Percentiles rank a stretch among this genome's conserved stretches.
phyloP scores from a whole-genome alignment of 2,888 invertebrate species.

The Rhamnusium bicolor region DNA sequence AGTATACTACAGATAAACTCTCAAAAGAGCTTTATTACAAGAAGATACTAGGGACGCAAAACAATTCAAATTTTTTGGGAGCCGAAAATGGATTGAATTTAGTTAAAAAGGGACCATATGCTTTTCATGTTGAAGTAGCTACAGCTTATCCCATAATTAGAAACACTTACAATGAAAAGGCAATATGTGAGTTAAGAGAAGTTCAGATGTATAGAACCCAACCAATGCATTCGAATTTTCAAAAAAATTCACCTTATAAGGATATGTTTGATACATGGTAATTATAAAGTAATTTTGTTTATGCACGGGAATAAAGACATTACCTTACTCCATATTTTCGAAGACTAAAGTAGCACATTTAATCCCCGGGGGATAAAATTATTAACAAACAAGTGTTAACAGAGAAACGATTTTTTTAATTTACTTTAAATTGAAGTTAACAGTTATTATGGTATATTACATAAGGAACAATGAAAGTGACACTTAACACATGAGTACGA shows the following conservation, averaged over 20 bases:
- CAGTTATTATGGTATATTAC: too few species aligned
- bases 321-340: too few species aligned
- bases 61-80: slow-evolving; percentile 57
- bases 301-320: too few species aligned
- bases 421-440: too few species aligned
- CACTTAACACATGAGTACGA: too few species aligned
- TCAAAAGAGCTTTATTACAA: slow-evolving; percentile 75
- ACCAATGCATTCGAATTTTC: slow-evolving; percentile 59
- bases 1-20: slow-evolving; percentile 71
- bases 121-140: slow-evolving; percentile 66
- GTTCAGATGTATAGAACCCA: slow-evolving; percentile 60
- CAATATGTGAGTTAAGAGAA: slow-evolving; percentile 66
- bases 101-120: slow-evolving; percentile 63
- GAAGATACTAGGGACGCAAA: slow-evolving; percentile 70
- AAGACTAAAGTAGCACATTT: too few species aligned
- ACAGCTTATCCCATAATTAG: slow-evolving; percentile 66
- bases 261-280: slow-evolving; percentile 66
- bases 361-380: too few species aligned
- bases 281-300: slow-evolving; percentile 17
- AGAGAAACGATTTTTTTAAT: too few species aligned
- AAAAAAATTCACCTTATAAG: slow-evolving; percentile 64
- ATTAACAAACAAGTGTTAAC: too few species aligned
- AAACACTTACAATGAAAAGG: slow-evolving; percentile 60
- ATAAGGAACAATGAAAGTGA: too few species aligned
- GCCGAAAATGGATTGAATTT: slow-evolving; percentile 58